Percentiles rank a stretch among this genome's conserved stretches.
Conservation (phyloP, 1,140 invertebrate genomes). For the Drosophila nannoptera region DNA sequence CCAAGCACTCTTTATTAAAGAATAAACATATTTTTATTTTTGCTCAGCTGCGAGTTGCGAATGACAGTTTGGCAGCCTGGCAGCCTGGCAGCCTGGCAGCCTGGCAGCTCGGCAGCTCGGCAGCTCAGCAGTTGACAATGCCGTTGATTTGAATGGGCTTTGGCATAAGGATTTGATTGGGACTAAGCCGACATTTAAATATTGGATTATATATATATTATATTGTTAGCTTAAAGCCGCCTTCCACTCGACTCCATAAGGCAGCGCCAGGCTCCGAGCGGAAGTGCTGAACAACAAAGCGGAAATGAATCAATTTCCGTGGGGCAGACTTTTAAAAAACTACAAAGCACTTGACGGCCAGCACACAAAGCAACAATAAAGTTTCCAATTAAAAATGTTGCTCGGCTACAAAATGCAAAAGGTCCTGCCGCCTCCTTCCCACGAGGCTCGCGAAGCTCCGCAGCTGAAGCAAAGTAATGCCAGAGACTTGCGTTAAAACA, state of each 20-base stretch:
- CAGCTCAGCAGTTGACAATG: constrained; percentile 32
- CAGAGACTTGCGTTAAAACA: not conserved
- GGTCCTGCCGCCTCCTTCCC: not conserved
- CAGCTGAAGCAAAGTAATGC: too few relatives aligned
- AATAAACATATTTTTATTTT: constrained; percentile 70
- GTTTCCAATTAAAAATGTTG: constrained; percentile 28
- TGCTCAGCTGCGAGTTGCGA: constrained; percentile 63
- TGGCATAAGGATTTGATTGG: constrained; percentile 60
- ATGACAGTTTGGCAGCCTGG: constrained; percentile 54
- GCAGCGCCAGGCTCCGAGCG: constrained; percentile 30
- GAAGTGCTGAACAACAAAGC: constrained; percentile 63
- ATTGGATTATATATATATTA: constrained; percentile 27
- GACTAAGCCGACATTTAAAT: constrained; percentile 32
- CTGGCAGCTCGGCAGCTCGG: too few relatives aligned
- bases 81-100: not conserved
- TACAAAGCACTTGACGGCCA: constrained; percentile 48
- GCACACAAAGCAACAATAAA: constrained; percentile 39
- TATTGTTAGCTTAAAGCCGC: constrained; percentile 36
- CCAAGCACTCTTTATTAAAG: constrained; percentile 66
- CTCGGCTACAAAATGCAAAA: constrained; percentile 3
- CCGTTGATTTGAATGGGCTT: constrained; percentile 42
- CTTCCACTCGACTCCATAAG: constrained; percentile 12
- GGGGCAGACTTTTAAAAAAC: constrained; percentile 70
- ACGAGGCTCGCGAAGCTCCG: not conserved
- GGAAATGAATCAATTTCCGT: constrained; percentile 76